Base-by-base conservation (phyloP, 2,888 invertebrate genomes). In the Eristalinus sepulchralis region DNA sequence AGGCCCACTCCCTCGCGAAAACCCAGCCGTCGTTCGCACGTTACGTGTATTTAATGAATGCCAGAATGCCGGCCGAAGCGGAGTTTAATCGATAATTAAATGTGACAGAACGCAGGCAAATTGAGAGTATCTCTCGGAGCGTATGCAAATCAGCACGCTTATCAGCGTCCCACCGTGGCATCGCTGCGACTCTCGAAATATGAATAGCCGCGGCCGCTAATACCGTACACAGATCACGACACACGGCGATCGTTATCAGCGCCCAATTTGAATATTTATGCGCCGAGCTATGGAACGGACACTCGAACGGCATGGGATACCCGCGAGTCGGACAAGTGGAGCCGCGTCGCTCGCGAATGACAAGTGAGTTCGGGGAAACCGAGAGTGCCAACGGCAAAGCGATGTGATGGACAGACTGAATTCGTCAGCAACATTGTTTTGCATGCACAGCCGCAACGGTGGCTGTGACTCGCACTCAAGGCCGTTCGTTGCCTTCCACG, bases 211-310 rank as follows among this genome's bases (percentile, higher is more conserved):
- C 20, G 66, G n/a, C 13, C 39, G 75, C 71, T 86, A 71, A 79
- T 86, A 79, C 73, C 70, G 78, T 75, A 86, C 73, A 62, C 73
- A 78, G 78, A 83, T 86, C 86, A 86, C 86, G 86, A 86, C 62
- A 67, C 24, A 62, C 34, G 2, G 22, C 60, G 85, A 81, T 85
- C 64, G 73, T 73, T 85, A 85, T 85, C 85, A 77, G 77, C 85
- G 77, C 64, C 55, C 75, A 75, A 79, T 83, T 86, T 79, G 67
- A 86, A 86, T 86, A 78, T 86, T 83, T 86, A 86, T 86, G 64
- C 53, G 72, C 31, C 39, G 27, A 27, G 27, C 27, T 2, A 5
- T 27, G 39, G 39, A 39, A 6, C 13, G 39, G 39, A 10, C 39
- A 39, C 6, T 10, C 3, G 13, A 8, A 13, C 17, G 17, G 47